Evolutionary conservation across 2,888 invertebrate species (phyloP).

Genomic region (Cerastis leucographa): DNA sequence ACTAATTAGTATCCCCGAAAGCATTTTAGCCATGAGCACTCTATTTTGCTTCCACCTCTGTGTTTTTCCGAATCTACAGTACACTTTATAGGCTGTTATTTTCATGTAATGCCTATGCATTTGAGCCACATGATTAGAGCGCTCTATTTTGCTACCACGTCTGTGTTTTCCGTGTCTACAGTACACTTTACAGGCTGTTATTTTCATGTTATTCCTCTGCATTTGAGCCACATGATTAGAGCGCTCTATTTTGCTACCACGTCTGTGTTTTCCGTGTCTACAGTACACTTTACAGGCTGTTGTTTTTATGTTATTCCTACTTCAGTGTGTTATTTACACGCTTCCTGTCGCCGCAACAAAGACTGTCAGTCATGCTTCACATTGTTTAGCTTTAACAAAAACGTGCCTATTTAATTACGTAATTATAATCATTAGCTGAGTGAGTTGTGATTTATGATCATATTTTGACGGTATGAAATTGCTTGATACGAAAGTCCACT

Average conservation of each 20-base stretch:
- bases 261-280: neutral
- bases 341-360: constrained; percentile 44
- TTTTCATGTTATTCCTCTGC: constrained; percentile 25
- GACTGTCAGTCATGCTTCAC: constrained; percentile 47
- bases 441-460: constrained; percentile 20
- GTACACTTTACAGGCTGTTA: neutral
- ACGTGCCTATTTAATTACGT: constrained; percentile 20
- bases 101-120: constrained; percentile 25
- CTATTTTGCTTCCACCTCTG: neutral
- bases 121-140: neutral
- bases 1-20: too few relatives aligned
- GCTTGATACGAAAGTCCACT: neutral
- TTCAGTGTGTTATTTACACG: constrained; percentile 17
- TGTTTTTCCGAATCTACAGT: neutral
- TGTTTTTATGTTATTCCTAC: constrained; percentile 24
- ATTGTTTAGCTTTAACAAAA: constrained; percentile 18
- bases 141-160: neutral
- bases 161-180: neutral
- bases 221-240: neutral
- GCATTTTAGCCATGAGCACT: too few relatives aligned
- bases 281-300: neutral
- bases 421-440: constrained; percentile 36
- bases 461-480: constrained; percentile 16
- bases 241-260: neutral
- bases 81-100: constrained; percentile 7